These are phyloP conservation scores for Cryptoprocta ferox DNA, from an alignment of 2,797 vertebrate species.

Conservation along the genomic window DNA sequence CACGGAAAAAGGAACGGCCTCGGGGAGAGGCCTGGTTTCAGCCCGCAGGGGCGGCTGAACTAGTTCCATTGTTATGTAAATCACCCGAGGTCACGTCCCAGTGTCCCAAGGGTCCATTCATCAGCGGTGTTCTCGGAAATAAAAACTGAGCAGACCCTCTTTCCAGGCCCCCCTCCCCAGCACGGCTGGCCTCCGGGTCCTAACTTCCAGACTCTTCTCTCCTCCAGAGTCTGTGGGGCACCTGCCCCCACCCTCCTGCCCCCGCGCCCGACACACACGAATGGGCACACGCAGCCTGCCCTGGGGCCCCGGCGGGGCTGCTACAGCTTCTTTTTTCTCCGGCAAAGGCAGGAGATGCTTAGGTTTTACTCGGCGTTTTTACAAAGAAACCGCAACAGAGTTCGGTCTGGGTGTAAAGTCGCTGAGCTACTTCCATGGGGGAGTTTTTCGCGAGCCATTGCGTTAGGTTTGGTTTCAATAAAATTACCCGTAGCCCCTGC, in stretches of 20 bases:
- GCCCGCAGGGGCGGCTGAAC: conserved; percentile 69
- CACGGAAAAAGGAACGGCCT: not conserved
- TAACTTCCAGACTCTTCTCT: not conserved
- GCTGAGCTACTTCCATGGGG: not conserved
- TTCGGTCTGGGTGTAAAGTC: not conserved
- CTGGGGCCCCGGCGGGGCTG: no score
- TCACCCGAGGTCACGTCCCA: conserved; percentile 65
- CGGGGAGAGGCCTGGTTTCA: conserved; percentile 66
- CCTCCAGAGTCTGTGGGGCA: rapidly evolving
- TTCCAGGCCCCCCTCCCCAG: not conserved
- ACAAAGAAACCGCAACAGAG: not conserved
- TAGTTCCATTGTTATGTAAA: conserved; percentile 82
- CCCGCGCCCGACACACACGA: rapidly evolving
- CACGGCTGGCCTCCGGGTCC: not conserved
- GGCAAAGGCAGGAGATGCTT: not conserved
- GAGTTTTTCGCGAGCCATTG: not conserved
- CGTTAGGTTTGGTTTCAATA: not conserved
- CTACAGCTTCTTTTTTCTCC: rapidly evolving
- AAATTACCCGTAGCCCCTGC: not conserved
- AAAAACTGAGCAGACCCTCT: conserved; percentile 56
- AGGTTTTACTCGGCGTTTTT: not conserved
- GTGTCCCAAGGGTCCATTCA: conserved; percentile 78
- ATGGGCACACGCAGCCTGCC: rapidly evolving
- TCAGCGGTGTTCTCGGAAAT: conserved; percentile 76
- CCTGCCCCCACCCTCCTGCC: rapidly evolving